Percentiles rank a stretch among this genome's conserved stretches.
phyloP scores from a whole-genome alignment of 2,113 vertebrate genomes.

The Pandion haliaetus region DNA sequence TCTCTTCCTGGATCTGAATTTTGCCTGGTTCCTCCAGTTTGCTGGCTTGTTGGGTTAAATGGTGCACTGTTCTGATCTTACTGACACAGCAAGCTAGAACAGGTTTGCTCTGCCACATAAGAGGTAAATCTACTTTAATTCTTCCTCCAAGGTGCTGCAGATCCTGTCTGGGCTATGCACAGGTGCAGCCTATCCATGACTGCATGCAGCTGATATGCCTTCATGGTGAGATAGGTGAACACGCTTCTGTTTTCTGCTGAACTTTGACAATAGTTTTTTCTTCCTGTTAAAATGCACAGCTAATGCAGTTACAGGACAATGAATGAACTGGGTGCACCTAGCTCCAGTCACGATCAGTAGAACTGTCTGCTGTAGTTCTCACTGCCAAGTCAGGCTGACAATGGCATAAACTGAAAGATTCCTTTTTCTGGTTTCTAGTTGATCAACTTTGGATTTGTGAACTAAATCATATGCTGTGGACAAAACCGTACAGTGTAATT shows the following conservation, averaged over 20 bases:
- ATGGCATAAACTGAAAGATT: neutral
- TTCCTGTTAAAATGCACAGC: neutral
- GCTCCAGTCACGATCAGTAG: neutral
- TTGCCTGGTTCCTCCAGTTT: neutral
- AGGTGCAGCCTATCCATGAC: neutral
- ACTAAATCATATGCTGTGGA: neutral
- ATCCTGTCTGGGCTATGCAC: neutral
- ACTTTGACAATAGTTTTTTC: neutral
- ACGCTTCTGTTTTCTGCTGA: neutral
- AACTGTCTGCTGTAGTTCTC: neutral
- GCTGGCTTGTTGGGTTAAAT: neutral
- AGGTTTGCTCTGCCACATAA: neutral
- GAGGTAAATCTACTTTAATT: neutral
- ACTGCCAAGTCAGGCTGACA: neutral
- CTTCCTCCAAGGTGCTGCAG: neutral
- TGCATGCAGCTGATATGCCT: neutral
- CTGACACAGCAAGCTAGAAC: neutral
- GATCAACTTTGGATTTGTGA: conserved; percentile 12
- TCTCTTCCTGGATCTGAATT: neutral
- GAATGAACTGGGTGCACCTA: neutral
- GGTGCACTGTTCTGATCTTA: neutral
- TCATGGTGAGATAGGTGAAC: neutral
- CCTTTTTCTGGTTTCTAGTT: conserved; percentile 17
- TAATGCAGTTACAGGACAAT: neutral
- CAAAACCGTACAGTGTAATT: conserved; percentile 31